These are phyloP conservation scores for Danio jaintianensis DNA, from an alignment of 2,797 vertebrate species.

Conservation along the genomic window DNA sequence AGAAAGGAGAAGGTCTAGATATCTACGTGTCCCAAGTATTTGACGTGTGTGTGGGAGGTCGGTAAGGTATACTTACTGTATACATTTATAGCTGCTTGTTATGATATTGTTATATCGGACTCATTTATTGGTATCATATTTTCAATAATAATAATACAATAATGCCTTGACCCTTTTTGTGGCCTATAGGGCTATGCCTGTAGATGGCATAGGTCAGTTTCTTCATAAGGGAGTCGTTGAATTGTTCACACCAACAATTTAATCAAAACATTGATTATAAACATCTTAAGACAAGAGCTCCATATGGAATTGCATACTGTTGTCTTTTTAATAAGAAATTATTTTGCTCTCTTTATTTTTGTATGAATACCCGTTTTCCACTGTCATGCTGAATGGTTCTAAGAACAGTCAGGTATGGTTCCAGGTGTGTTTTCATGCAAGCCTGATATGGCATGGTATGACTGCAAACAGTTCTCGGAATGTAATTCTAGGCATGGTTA, in stretches of 20 bases:
- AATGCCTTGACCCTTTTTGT: background rate
- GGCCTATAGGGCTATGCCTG: background rate
- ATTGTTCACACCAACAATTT: background rate
- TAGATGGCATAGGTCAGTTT: background rate
- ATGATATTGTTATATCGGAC: background rate
- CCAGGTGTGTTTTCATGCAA: too few relatives aligned
- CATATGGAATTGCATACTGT: too few relatives aligned
- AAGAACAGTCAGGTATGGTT: too few relatives aligned
- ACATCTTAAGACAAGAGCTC: too few relatives aligned
- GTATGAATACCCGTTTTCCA: too few relatives aligned
- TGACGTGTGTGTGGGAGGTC: slow-evolving; percentile 25
- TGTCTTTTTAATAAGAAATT: too few relatives aligned
- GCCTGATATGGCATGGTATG: too few relatives aligned
- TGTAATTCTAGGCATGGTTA: too few relatives aligned
- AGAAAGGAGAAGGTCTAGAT: slow-evolving; percentile 49
- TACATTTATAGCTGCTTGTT: background rate
- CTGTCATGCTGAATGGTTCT: too few relatives aligned
- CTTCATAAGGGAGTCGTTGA: background rate
- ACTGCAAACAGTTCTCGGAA: too few relatives aligned
- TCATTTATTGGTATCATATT: background rate
- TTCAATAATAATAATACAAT: background rate
- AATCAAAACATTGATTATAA: background rate
- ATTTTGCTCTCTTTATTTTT: too few relatives aligned
- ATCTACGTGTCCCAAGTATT: background rate
- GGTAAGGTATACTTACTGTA: slow-evolving; percentile 23